Percentiles rank a stretch among this genome's conserved stretches.
These are phyloP conservation scores for Conistra vaccinii DNA, from an alignment of 2,888 invertebrate genomes.

Conservation along the genomic window DNA sequence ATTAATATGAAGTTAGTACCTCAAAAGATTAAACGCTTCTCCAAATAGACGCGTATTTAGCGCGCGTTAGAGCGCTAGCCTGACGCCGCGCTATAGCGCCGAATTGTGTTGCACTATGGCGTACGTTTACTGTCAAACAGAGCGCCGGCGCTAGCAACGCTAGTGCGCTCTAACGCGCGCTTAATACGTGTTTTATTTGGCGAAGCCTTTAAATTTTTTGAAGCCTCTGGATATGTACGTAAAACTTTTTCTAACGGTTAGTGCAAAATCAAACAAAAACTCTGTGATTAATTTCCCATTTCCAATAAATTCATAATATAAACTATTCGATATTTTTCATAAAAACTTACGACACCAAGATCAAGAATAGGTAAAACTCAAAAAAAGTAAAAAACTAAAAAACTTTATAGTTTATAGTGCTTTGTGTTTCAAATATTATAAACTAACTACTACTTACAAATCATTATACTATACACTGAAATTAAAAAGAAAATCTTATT, in stretches of 20 bases:
- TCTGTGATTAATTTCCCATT: neutral
- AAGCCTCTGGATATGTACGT: neutral
- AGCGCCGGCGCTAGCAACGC: no score
- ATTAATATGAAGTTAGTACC: neutral
- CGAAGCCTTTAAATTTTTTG: no score
- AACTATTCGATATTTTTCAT: neutral
- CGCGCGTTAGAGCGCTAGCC: no score
- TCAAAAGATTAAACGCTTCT: no score
- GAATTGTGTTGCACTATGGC: no score
- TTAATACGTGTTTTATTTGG: no score
- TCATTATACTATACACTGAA: slow-evolving; percentile 72
- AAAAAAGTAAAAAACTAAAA: neutral
- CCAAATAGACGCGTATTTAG: no score
- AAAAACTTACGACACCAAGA: neutral
- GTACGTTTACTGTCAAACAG: no score
- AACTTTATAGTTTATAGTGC: slow-evolving; percentile 13
- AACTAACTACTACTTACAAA: slow-evolving; percentile 75
- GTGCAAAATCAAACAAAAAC: slow-evolving; percentile 6
- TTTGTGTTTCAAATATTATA: slow-evolving; percentile 22
- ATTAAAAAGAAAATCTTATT: slow-evolving; percentile 52
- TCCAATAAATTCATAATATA: neutral
- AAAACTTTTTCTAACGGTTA: slow-evolving; percentile 9
- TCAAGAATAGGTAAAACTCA: neutral
- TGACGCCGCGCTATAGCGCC: no score
- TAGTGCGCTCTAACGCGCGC: no score